phyloP scores from a whole-genome alignment of 2,113 vertebrate species.

The Rhabdornis inornatus region DNA sequence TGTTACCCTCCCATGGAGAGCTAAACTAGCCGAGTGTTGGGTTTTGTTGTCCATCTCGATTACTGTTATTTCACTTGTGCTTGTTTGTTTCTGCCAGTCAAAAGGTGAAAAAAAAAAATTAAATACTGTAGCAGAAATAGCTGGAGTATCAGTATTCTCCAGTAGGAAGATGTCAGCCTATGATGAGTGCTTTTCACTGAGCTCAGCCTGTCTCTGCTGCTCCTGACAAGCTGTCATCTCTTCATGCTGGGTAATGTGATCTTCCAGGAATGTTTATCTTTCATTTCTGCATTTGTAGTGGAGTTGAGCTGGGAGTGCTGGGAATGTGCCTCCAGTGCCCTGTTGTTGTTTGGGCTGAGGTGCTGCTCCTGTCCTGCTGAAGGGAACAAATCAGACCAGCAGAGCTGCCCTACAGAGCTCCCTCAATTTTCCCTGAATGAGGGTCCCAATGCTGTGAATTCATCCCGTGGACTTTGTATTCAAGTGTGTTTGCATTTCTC shows the following conservation, averaged over 20 bases:
- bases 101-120: background rate
- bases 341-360: background rate
- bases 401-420: background rate
- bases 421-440: background rate
- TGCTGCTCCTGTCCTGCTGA: background rate
- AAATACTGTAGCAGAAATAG: background rate
- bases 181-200: background rate
- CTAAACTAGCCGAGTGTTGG: background rate
- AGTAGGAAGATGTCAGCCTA: background rate
- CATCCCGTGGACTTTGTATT: background rate
- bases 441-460: background rate
- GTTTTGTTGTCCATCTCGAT: background rate
- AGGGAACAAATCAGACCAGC: background rate
- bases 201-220: background rate
- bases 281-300: background rate
- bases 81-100: background rate
- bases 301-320: background rate
- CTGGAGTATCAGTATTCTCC: background rate
- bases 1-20: background rate
- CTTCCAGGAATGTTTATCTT: background rate
- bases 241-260: background rate
- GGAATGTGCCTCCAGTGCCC: background rate
- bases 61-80: slow-evolving; percentile 11
- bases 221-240: background rate
- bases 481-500: background rate